Conservation (phyloP, 2,113 vertebrate species). For the human (Homo sapiens) region GRCh38 chr19:5879001-5879500, state of each 20-base stretch:
- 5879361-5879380: too few relatives aligned
- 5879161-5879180: neutral
- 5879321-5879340: rapidly evolving
- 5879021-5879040: neutral
- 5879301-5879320: neutral
- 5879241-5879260: neutral
- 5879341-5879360: neutral
- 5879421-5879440: too few relatives aligned
- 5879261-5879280: constrained; percentile 59
- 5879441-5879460: too few relatives aligned
- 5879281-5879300: neutral
- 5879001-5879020: neutral
- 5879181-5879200: neutral
- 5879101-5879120: neutral
- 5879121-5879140: neutral
- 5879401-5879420: too few relatives aligned
- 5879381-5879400: too few relatives aligned
- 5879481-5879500: too few relatives aligned
- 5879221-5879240: neutral
- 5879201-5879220: neutral
- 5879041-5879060: constrained; percentile 44
- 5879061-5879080: neutral
- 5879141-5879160: neutral
- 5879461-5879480: too few relatives aligned
- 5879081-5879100: neutral